Evolutionary conservation across 2,113 vertebrate species (phyloP), one percentile per base, ranked within the genome.

Genomic region (Pedetes capensis): DNA sequence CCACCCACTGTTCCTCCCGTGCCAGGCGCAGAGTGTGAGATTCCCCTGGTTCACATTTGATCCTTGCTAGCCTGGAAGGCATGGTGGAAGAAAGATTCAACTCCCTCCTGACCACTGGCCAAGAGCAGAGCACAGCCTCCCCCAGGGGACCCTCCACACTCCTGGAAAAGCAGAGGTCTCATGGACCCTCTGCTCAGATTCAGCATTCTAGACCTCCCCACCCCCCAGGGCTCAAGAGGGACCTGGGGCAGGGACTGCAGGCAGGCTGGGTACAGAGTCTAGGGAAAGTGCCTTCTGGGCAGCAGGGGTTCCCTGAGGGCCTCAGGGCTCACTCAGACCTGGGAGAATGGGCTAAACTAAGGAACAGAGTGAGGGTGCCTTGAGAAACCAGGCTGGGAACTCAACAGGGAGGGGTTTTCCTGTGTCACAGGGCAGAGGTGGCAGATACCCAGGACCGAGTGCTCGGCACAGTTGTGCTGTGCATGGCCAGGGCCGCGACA

Each of bases 151-250:
- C 4, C 23, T 37, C 72, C 44, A 44, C 6, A 44, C 17, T 7
- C 39, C 51, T 32, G 37, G 39, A 34, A 32, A 29, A 4, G 20
- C 0, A 0, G 23, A 23, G 9, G 32, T 29, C 29, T 18, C 32
- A 6, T 37, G 25, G 66, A 17, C 44, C 53, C 20, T 74, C 66
- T 39, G 25, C 11, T 44, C 57, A 27, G 76, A 23, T 42, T 42
- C 17, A 1, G 3, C 0, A 4, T n/a, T 68, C 12, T 3, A n/a
- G 42, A 55, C 44, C 23, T n/a, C 32, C n/a, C 29, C 14, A 37
- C 20, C 53, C 81, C 69, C 23, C 53, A 39, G 39, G 59, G 76
- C 71, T 76, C 47, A 64, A n/a, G 69, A 53, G 53, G 83, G 18
- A 44, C 39, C 49, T 4, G 13, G 11, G n/a, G 75, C 64, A 72